Base-by-base conservation (phyloP, 2,113 vertebrate species). In the Bathybates hornii region DNA sequence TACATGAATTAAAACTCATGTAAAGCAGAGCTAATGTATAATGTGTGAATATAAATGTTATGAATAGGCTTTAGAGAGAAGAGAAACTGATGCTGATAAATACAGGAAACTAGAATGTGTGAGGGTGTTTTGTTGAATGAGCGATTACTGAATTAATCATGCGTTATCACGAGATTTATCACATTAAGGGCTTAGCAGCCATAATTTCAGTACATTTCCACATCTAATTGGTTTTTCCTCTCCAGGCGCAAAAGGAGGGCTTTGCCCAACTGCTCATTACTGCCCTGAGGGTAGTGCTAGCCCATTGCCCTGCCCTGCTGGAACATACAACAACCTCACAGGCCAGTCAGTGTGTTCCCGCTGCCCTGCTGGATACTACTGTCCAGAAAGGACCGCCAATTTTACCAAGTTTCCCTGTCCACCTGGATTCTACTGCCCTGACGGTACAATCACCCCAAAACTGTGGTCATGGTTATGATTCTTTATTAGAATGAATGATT, bases 361-460 rank as follows among this genome's bases (percentile, higher is more conserved):
- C 63, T 99, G 98, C 85, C 97, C 97, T 1, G 96, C 97, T 6
- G 97, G 98, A 43, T 97, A 98, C 94, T 98, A 97, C 93, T 99
- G 98, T 89, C 97, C 97, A 9, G 97, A 97, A 86, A 97, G 95
- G 48, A 95, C 95, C 29, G 95, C 89, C 78, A 95, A 94, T 95
- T 99, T 97, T 91, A 95, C 91, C 6, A 4, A 7, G 2, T 97
- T 97, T 54, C 97, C 97, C 17, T 98, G 98, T 78, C 97, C 95
- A 0, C 94, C 97, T 34, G 98, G 98, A 9, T 98, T 98, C 93
- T 99, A 98, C 95, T 99, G 98, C 80, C 98, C 97, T n/a, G 95
- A 93, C 87, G 98, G 98, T 99, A 93, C 93, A 93, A 5, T 27
- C 48, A 38, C 5, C 29, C 41, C 57, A 88, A 71, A 14, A 34